phyloP scores from a whole-genome alignment of 2,888 invertebrate genomes.

The Pachliopta kotzebuea region DNA sequence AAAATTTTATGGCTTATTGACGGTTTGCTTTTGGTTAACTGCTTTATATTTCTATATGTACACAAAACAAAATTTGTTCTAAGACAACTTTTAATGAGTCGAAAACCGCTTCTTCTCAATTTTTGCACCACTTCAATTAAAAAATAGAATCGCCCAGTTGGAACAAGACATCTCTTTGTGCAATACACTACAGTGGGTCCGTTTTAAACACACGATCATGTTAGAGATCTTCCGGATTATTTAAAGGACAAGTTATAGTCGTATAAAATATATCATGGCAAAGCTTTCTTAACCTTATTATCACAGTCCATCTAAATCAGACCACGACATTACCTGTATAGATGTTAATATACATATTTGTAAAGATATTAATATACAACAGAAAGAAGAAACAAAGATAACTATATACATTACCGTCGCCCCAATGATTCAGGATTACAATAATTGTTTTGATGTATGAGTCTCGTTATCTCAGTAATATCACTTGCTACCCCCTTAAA shows the following conservation, averaged over 20 bases:
- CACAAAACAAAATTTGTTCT: not conserved
- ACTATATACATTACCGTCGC: too few relatives aligned
- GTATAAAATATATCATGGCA: not conserved
- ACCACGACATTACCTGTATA: too few relatives aligned
- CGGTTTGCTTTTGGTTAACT: too few relatives aligned
- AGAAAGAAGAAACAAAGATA: too few relatives aligned
- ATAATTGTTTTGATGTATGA: too few relatives aligned
- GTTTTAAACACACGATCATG: constrained; percentile 66
- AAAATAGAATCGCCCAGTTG: constrained; percentile 53
- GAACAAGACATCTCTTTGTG: constrained; percentile 60
- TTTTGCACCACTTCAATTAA: constrained; percentile 40
- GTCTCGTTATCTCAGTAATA: not conserved
- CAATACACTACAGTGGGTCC: constrained; percentile 53
- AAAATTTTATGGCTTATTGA: too few relatives aligned
- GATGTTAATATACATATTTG: too few relatives aligned
- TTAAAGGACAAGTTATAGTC: constrained; percentile 39
- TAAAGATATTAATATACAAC: too few relatives aligned
- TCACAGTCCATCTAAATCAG: too few relatives aligned
- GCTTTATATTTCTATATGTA: too few relatives aligned
- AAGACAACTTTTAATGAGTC: not conserved
- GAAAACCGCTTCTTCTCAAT: constrained; percentile 32
- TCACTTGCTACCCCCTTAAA: not conserved
- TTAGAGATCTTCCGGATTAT: constrained; percentile 58
- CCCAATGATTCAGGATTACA: too few relatives aligned
- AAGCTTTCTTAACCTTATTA: too few relatives aligned